Conservation (phyloP, 2,113 vertebrate species). For the Bucco capensis region DNA sequence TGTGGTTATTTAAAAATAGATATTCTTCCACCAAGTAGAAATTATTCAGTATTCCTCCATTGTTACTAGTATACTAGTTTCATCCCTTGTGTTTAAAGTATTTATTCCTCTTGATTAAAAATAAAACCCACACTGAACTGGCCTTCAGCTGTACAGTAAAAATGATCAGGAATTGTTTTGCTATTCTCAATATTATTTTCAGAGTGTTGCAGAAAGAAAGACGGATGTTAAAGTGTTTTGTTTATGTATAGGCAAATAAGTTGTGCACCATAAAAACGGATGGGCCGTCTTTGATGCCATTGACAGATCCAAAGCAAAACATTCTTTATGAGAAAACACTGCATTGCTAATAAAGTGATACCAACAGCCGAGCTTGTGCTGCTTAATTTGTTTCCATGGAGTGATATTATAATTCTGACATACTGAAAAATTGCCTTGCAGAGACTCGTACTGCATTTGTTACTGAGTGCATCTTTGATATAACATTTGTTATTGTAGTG, state of each 20-base stretch:
- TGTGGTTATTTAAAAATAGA: not conserved
- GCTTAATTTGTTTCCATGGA: conserved; percentile 67
- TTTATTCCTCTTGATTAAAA: not conserved
- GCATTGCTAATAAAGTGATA: conserved; percentile 42
- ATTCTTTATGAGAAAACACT: conserved; percentile 9
- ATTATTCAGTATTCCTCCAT: not conserved
- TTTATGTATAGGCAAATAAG: conserved; percentile 13
- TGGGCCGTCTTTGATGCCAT: not conserved
- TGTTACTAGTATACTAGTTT: not conserved
- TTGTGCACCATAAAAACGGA: not conserved
- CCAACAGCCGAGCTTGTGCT: conserved; percentile 24
- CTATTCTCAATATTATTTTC: not conserved
- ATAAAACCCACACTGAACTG: not conserved
- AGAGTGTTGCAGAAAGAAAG: not conserved
- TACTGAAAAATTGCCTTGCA: conserved; percentile 50
- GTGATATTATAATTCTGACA: conserved; percentile 57
- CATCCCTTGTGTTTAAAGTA: not conserved
- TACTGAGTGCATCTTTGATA: conserved; percentile 31
- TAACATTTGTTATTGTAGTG: conserved; percentile 37
- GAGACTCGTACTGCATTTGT: conserved; percentile 47
- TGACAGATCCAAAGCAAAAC: conserved; percentile 8
- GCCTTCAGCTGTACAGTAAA: not conserved
- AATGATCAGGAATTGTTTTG: not conserved
- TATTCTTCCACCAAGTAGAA: not conserved
- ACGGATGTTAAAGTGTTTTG: not conserved